These are phyloP conservation scores for Saxidomus purpurata DNA, from an alignment of 1,140 invertebrate genomes.

Conservation along the genomic window DNA sequence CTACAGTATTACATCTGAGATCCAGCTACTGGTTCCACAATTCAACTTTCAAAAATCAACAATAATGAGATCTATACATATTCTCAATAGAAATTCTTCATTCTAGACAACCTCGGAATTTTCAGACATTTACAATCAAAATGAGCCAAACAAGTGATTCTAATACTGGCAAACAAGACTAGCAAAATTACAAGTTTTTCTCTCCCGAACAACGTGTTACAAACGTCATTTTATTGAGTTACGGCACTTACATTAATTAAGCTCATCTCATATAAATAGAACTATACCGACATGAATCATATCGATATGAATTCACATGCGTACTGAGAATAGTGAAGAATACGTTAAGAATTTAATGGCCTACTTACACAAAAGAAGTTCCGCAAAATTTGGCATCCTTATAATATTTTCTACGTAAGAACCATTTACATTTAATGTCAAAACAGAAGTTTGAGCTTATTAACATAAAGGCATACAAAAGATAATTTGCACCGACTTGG, in stretches of 20 bases:
- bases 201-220: background rate
- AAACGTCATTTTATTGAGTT: conserved; percentile 14
- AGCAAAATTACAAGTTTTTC: background rate
- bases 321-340: background rate
- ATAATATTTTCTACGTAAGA: too few species aligned
- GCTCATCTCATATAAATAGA: background rate
- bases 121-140: background rate
- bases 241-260: conserved; percentile 20
- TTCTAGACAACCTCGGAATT: background rate
- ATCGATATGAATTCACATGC: too few species aligned
- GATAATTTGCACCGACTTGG: too few species aligned
- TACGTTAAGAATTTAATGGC: background rate
- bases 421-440: too few species aligned
- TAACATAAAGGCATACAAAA: too few species aligned
- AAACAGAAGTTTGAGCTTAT: too few species aligned
- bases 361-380: background rate
- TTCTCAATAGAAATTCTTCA: background rate
- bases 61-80: too few species aligned
- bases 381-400: background rate
- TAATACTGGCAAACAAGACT: background rate
- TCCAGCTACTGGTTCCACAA: too few species aligned
- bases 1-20: too few species aligned
- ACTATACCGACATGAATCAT: too few species aligned
- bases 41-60: too few species aligned
- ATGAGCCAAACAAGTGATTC: background rate